Conservation (phyloP, 2,888 invertebrate genomes). For the Serripes groenlandicus region DNA sequence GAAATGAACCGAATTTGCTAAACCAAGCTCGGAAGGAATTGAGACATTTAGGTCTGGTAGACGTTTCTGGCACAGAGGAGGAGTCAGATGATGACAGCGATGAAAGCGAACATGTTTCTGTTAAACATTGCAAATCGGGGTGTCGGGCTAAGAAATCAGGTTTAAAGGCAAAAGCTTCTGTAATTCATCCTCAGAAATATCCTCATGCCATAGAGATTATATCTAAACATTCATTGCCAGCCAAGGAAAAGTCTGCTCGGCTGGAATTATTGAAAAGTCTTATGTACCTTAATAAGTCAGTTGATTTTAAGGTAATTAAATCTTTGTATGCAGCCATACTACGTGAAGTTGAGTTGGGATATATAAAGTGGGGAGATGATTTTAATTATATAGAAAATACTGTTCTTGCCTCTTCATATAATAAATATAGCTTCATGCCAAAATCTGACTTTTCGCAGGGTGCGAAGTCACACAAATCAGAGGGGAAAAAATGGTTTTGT, state of each 20-base stretch:
- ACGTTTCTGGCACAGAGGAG: no score
- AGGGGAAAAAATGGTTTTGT: background rate
- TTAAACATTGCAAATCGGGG: no score
- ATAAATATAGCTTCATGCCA: background rate
- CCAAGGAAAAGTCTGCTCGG: background rate
- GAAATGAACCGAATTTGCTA: no score
- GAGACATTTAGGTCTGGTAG: no score
- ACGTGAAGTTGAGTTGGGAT: background rate
- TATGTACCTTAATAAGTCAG: background rate
- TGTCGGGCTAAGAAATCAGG: no score
- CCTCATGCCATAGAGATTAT: no score
- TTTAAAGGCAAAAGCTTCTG: no score
- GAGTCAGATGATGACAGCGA: no score
- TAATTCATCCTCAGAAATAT: no score
- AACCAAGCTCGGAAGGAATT: no score
- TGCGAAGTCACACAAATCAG: background rate
- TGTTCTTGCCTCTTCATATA: background rate
- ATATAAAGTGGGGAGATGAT: background rate
- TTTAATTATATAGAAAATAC: conserved; percentile 7
- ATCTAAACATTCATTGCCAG: no score
- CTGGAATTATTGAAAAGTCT: background rate
- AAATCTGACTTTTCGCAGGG: conserved; percentile 3
- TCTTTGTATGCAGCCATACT: conserved; percentile 1
- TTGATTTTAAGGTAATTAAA: background rate
- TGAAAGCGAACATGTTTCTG: no score